A percentile compares a stretch with the other conserved stretches of the same genome.
phyloP scores from a whole-genome alignment of 2,888 invertebrate genomes.

The Ecdyonurus torrentis region DNA sequence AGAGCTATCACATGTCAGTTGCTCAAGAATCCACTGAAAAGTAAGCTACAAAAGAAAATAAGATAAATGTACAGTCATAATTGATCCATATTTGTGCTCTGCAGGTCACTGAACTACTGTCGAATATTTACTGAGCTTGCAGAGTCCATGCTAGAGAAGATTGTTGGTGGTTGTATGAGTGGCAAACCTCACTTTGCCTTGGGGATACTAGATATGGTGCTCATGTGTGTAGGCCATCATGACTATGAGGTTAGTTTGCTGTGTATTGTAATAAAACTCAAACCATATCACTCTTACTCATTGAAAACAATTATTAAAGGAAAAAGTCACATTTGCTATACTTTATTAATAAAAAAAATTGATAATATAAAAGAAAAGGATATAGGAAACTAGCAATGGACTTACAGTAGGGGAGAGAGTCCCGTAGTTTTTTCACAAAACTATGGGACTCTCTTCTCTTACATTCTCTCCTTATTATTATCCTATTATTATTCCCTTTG shows the following conservation, averaged over 20 bases:
- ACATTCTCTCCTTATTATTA: too few relatives aligned
- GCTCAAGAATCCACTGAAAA: constrained; percentile 89
- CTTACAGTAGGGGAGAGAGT: too few relatives aligned
- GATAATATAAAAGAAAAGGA: too few relatives aligned
- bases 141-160: constrained; percentile 75
- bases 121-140: constrained; percentile 88
- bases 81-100: not conserved
- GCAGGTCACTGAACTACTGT: constrained; percentile 73
- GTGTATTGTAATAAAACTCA: not conserved
- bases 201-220: constrained; percentile 70
- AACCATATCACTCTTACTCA: not conserved
- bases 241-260: constrained; percentile 68
- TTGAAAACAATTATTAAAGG: not conserved
- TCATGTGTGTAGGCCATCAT: constrained; percentile 89
- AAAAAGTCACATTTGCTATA: not conserved
- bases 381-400: too few relatives aligned
- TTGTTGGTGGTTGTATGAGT: constrained; percentile 44
- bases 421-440: too few relatives aligned
- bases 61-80: not conserved
- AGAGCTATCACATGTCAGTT: constrained; percentile 78
- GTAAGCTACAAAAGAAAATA: constrained; percentile 20
- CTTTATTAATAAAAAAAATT: not conserved
- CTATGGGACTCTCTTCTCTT: too few relatives aligned
- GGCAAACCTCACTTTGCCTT: constrained; percentile 57
- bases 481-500: too few relatives aligned